Percentiles rank a stretch among this genome's conserved stretches.
phyloP scores from a whole-genome alignment of 2,888 invertebrate species.

The Acronicta psi region DNA sequence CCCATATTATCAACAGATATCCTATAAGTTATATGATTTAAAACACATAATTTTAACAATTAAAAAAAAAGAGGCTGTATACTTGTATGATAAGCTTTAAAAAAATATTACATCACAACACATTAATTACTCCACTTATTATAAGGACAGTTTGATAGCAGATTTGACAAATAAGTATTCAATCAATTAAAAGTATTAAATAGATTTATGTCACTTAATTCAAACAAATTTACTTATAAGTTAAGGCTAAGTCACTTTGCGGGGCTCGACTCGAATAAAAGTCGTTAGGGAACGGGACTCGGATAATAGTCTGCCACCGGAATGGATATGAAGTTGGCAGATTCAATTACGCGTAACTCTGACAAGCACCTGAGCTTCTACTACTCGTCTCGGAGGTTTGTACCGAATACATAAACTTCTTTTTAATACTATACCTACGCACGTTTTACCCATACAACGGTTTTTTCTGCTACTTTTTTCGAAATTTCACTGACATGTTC shows the following conservation, averaged over 20 bases:
- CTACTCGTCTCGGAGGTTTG: conserved; percentile 9
- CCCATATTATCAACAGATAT: too few relatives aligned
- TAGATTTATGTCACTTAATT: conserved; percentile 13
- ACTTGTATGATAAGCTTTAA: too few relatives aligned
- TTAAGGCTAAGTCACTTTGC: conserved; percentile 15
- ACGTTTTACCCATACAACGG: too few relatives aligned
- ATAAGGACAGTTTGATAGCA: not conserved
- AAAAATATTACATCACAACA: too few relatives aligned
- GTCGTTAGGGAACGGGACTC: conserved; percentile 29
- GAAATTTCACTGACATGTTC: too few relatives aligned
- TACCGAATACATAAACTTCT: not conserved
- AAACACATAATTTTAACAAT: too few relatives aligned
- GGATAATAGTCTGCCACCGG: conserved; percentile 65
- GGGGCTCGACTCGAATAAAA: conserved; percentile 23
- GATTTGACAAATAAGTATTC: conserved; percentile 14
- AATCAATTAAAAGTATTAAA: conserved; percentile 14
- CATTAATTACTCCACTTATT: too few relatives aligned
- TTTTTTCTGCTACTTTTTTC: too few relatives aligned
- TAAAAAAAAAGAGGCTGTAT: too few relatives aligned
- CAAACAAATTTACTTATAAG: conserved; percentile 18
- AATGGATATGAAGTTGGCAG: conserved; percentile 70
- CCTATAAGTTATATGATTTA: too few relatives aligned
- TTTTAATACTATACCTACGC: not conserved
- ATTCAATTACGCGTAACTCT: conserved; percentile 72
- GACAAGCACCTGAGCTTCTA: conserved; percentile 58